Conservation (phyloP, 2,113 vertebrate species). For the Damaliscus lunatus region DNA sequence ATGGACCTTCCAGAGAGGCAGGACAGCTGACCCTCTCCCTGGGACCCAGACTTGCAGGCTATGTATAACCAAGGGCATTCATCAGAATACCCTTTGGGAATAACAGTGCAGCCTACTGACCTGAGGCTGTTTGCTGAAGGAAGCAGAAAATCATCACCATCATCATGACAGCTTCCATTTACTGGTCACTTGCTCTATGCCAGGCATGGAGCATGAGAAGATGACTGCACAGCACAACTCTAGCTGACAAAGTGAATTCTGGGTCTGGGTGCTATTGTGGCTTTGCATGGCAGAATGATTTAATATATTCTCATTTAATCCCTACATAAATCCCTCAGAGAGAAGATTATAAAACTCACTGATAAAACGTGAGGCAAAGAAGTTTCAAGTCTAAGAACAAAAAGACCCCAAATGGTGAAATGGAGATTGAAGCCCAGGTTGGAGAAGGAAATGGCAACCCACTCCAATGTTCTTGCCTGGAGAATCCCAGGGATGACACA, state of each 20-base stretch:
- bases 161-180: neutral
- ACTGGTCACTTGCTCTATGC: neutral
- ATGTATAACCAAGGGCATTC: neutral
- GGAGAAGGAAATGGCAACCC: neutral
- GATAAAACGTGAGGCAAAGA: neutral
- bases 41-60: neutral
- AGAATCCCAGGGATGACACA: neutral
- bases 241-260: neutral
- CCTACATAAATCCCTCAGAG: neutral
- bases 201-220: neutral
- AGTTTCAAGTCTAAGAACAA: neutral
- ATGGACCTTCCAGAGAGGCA: neutral
- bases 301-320: neutral
- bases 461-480: neutral
- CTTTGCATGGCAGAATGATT: neutral
- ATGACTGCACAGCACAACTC: accelerated
- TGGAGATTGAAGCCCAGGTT: neutral
- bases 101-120: neutral
- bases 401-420: neutral
- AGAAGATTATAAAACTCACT: neutral
- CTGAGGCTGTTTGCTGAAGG: neutral
- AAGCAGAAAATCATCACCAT: neutral
- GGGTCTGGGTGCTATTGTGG: neutral
- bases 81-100: neutral
- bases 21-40: neutral